Percentiles rank a stretch among this genome's conserved stretches.
Conservation (phyloP, 1,140 invertebrate species). For the Temnothorax longispinosus region DNA sequence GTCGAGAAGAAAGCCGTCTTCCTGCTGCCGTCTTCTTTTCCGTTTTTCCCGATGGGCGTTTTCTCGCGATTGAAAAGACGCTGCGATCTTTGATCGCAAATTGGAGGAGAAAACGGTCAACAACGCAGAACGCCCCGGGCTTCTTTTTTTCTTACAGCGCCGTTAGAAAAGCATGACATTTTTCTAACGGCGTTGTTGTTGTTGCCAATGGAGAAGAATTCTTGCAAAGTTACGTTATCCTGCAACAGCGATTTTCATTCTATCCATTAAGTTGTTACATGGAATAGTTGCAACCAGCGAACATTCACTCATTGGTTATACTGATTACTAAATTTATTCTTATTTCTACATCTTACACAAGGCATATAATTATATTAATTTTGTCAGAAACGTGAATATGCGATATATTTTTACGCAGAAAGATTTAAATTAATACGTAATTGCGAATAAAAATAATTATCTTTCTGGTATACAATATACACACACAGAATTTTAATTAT, state of each 20-base stretch:
- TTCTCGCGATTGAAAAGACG: conserved; percentile 13
- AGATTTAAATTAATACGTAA: too few species aligned
- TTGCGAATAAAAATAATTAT: too few species aligned
- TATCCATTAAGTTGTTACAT: background rate
- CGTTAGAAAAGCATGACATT: background rate
- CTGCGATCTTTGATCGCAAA: conserved; percentile 1
- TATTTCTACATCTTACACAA: background rate
- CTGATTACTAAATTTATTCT: background rate
- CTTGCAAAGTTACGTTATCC: background rate
- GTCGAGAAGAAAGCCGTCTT: conserved; percentile 43
- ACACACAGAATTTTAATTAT: background rate
- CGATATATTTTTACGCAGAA: background rate
- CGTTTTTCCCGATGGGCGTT: conserved; percentile 5
- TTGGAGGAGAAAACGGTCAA: background rate
- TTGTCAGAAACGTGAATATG: background rate
- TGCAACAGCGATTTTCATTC: background rate
- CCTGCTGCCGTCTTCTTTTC: background rate
- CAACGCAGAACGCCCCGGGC: background rate
- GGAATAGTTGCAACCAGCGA: background rate
- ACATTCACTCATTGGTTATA: background rate
- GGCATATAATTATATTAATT: conserved; percentile 4
- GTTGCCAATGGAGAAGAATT: background rate
- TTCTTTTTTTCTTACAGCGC: background rate
- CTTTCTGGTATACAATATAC: background rate
- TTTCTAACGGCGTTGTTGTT: background rate